Conservation (phyloP, 1,140 invertebrate genomes). For the Zaprionus ornatus region DNA sequence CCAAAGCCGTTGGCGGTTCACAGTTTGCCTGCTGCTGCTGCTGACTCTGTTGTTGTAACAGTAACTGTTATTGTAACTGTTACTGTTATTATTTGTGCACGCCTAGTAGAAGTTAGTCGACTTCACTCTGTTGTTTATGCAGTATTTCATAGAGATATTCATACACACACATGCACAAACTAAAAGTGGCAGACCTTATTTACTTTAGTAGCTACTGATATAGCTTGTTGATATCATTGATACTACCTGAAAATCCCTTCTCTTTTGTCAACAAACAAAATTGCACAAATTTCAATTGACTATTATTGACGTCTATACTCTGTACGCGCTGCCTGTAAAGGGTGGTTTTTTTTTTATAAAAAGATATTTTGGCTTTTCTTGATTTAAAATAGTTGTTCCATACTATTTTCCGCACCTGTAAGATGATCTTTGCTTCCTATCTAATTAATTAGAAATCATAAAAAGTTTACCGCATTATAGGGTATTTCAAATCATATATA, state of each 20-base stretch:
- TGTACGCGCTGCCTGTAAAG: background rate
- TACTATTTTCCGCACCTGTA: too few relatives aligned
- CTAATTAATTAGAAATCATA: too few relatives aligned
- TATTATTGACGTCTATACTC: conserved; percentile 3
- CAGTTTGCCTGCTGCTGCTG: conserved; percentile 6
- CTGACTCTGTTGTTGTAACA: conserved; percentile 43
- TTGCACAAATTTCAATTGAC: conserved; percentile 2
- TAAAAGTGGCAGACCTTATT: background rate
- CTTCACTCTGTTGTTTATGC: background rate
- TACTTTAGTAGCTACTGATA: background rate
- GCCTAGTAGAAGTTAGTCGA: conserved; percentile 6
- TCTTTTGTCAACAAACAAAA: conserved; percentile 9
- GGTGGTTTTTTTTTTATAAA: background rate
- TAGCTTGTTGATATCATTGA: background rate
- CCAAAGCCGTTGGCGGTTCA: background rate
- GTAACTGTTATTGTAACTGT: conserved; percentile 54
- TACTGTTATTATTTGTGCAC: conserved; percentile 52
- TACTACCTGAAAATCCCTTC: background rate
- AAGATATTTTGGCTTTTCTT: background rate
- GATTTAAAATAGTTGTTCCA: background rate
- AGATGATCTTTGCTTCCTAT: too few relatives aligned
- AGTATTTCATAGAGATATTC: background rate
- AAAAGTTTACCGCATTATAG: too few relatives aligned
- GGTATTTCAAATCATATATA: too few relatives aligned
- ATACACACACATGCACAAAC: background rate